Percentiles rank a stretch among this genome's conserved stretches.
Evolutionary conservation across 1,140 invertebrate genomes (phyloP).

Genomic region (Polypedilum pembai): DNA sequence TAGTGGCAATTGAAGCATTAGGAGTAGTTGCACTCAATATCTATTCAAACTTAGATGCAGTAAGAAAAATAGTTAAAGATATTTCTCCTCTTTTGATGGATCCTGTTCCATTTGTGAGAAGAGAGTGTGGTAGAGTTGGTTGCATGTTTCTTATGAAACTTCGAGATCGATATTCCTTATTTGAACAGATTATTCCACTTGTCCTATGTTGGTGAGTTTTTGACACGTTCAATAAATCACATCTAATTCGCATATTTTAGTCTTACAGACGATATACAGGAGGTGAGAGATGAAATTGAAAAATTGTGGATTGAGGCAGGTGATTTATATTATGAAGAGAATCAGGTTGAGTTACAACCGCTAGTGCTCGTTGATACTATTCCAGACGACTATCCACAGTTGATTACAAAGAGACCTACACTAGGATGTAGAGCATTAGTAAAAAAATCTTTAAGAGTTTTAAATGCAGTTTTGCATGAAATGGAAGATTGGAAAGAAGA

Average conservation of each 20-base stretch:
- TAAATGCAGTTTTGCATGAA: slow-evolving; percentile 58
- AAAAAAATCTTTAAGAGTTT: slow-evolving; percentile 57
- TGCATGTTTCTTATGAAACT: slow-evolving; percentile 61
- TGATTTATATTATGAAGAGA: slow-evolving; percentile 62
- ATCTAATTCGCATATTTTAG: slow-evolving; percentile 37
- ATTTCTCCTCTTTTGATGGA: slow-evolving; percentile 56
- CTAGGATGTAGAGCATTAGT: slow-evolving; percentile 66
- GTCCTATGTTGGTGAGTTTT: slow-evolving; percentile 56
- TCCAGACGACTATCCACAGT: slow-evolving; percentile 56
- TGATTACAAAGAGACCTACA: slow-evolving; percentile 55
- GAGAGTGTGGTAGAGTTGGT: slow-evolving; percentile 56
- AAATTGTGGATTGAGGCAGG: slow-evolving; percentile 61
- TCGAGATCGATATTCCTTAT: slow-evolving; percentile 69
- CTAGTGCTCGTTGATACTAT: slow-evolving; percentile 55
- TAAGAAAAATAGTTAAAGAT: slow-evolving; percentile 36
- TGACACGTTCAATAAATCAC: too few relatives aligned
- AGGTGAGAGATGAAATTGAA: slow-evolving; percentile 51
- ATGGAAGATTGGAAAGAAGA: slow-evolving; percentile 64
- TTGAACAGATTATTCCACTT: slow-evolving; percentile 64
- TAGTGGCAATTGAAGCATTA: slow-evolving; percentile 63
- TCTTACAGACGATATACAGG: slow-evolving; percentile 60
- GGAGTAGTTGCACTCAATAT: slow-evolving; percentile 49
- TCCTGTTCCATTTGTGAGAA: slow-evolving; percentile 57
- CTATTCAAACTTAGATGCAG: slow-evolving; percentile 51
- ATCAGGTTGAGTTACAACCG: slow-evolving; percentile 65